Evolutionary conservation across 2,797 vertebrate genomes (phyloP).

Genomic region (Ciconia nigra): DNA sequence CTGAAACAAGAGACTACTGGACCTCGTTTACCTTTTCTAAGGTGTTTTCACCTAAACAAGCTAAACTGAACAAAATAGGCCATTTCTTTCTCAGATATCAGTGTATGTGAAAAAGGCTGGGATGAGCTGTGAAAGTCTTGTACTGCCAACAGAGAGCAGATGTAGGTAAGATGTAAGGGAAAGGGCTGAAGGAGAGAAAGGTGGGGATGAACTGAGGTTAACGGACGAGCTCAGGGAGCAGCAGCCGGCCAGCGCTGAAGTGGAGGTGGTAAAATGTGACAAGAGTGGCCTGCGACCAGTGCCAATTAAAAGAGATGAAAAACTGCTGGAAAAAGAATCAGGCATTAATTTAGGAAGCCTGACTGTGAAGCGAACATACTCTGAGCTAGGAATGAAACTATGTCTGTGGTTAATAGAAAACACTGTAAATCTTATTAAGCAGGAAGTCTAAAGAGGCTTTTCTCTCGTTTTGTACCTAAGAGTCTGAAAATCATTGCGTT

Average conservation of each 20-base stretch:
- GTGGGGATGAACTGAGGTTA: not conserved
- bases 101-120: not conserved
- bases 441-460: constrained; percentile 58
- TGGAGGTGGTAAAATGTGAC: not conserved
- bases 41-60: not conserved
- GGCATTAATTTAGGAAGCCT: not conserved
- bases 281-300: not conserved
- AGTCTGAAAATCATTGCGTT: constrained; percentile 45
- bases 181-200: not conserved
- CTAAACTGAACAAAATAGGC: not conserved
- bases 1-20: not conserved
- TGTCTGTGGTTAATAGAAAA: constrained; percentile 43
- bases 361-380: not conserved
- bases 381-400: not conserved
- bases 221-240: not conserved
- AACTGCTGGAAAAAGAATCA: not conserved
- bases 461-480: constrained; percentile 41
- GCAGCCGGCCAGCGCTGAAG: fast-evolving
- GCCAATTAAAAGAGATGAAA: constrained; percentile 12
- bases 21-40: not conserved
- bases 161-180: not conserved
- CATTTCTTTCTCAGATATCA: not conserved
- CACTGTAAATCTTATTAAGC: constrained; percentile 59
- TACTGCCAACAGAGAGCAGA: not conserved
- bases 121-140: not conserved